A percentile compares a stretch with the other conserved stretches of the same genome.
Evolutionary conservation across 2,797 vertebrate genomes (phyloP).

Genomic region (Tokudaia muenninki): DNA sequence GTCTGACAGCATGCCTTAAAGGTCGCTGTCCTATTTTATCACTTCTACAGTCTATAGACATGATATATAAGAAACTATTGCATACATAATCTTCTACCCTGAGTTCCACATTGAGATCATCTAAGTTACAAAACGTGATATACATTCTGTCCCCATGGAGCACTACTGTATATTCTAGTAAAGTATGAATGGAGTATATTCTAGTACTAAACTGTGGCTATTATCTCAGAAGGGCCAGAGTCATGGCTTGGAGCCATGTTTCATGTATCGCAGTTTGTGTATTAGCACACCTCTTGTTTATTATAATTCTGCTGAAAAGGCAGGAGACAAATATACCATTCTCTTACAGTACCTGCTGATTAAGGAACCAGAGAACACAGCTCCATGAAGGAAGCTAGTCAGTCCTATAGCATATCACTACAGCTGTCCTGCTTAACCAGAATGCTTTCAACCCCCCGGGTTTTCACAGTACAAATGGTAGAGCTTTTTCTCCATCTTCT

Average conservation of each 20-base stretch:
- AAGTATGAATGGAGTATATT: background rate
- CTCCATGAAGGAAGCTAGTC: background rate
- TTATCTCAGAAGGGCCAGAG: background rate
- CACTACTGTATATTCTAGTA: background rate
- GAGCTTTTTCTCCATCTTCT: background rate
- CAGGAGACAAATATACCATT: background rate
- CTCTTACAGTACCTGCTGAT: background rate
- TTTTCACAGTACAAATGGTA: background rate
- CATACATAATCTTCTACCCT: background rate
- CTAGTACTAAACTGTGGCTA: background rate
- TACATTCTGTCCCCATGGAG: background rate
- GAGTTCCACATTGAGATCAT: background rate
- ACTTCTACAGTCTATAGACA: background rate
- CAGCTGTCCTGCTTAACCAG: background rate
- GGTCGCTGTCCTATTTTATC: conserved; percentile 4
- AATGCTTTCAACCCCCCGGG: background rate
- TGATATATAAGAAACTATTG: too few relatives aligned
- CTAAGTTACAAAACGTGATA: background rate
- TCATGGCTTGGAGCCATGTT: background rate
- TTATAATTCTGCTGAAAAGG: background rate
- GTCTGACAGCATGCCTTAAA: background rate
- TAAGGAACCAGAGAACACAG: background rate
- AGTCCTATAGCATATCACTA: background rate
- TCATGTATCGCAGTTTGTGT: background rate
- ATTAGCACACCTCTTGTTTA: background rate